phyloP scores from a whole-genome alignment of 2,888 invertebrate species.

The Synanthedon formicaeformis region DNA sequence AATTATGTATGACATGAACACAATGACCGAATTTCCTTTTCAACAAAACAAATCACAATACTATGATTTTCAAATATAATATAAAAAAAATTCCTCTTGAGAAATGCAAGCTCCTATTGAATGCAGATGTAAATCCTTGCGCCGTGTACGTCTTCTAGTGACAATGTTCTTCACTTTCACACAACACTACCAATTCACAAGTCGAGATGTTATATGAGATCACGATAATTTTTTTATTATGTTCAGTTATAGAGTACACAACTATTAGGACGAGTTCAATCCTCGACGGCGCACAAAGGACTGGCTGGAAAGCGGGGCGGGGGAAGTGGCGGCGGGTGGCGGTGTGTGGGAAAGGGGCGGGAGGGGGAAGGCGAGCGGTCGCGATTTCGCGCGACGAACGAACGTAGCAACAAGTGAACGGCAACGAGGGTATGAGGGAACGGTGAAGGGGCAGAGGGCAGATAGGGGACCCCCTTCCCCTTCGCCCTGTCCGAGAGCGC shows the following conservation, averaged over 20 bases:
- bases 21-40: not conserved
- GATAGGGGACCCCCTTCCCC: constrained; percentile 33
- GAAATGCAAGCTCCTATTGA: not conserved
- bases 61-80: not conserved
- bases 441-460: constrained; percentile 23
- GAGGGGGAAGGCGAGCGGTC: constrained; percentile 36
- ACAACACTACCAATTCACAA: not conserved
- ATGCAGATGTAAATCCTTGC: not conserved
- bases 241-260: constrained; percentile 16
- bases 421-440: constrained; percentile 40
- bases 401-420: constrained; percentile 66
- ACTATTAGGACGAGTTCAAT: constrained; percentile 38
- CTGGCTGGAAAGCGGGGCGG: constrained; percentile 54
- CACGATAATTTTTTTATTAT: constrained; percentile 37
- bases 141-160: not conserved
- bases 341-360: constrained; percentile 14
- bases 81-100: not conserved
- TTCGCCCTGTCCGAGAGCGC: constrained; percentile 49
- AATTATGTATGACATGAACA: not conserved
- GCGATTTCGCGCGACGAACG: constrained; percentile 43
- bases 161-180: not conserved
- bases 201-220: constrained; percentile 20
- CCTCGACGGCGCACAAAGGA: constrained; percentile 64
- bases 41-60: not conserved
- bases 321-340: constrained; percentile 47